Conservation (phyloP, 2,113 vertebrate species). For the Crotophaga sulcirostris region DNA sequence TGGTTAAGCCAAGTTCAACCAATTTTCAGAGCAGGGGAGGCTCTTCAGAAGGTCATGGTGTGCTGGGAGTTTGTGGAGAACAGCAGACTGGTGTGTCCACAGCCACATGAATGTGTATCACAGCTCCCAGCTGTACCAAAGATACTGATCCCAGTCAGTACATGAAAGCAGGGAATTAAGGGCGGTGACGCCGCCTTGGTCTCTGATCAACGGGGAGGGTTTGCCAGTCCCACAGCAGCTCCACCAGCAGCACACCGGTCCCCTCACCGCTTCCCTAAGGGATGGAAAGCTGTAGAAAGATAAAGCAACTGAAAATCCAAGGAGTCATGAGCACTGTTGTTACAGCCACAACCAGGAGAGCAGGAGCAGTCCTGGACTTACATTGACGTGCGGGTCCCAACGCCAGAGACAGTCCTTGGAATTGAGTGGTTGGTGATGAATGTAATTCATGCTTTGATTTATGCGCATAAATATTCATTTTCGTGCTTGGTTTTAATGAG, state of each 20-base stretch:
- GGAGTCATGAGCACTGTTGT: background rate
- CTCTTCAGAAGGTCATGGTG: rapidly evolving
- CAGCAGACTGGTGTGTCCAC: rapidly evolving
- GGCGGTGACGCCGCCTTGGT: rapidly evolving
- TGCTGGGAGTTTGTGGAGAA: rapidly evolving
- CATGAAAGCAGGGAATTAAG: rapidly evolving
- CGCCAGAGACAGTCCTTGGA: background rate
- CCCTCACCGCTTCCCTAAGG: rapidly evolving
- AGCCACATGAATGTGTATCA: rapidly evolving
- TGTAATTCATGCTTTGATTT: background rate
- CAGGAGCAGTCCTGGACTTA: too few relatives aligned
- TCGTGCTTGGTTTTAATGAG: background rate
- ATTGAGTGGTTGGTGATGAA: background rate
- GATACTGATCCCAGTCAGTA: rapidly evolving
- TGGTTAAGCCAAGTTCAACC: background rate
- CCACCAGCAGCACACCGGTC: background rate
- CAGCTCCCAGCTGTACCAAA: rapidly evolving
- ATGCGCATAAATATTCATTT: background rate
- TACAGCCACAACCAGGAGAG: background rate
- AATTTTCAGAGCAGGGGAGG: rapidly evolving
- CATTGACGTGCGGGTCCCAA: background rate
- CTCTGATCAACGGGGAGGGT: background rate
- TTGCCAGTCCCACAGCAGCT: background rate
- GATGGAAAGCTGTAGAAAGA: background rate
- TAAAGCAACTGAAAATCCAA: background rate